Evolutionary conservation across 2,797 vertebrate species (phyloP), one percentile per base, ranked within the genome.

Genomic region (Anguilla obscura): DNA sequence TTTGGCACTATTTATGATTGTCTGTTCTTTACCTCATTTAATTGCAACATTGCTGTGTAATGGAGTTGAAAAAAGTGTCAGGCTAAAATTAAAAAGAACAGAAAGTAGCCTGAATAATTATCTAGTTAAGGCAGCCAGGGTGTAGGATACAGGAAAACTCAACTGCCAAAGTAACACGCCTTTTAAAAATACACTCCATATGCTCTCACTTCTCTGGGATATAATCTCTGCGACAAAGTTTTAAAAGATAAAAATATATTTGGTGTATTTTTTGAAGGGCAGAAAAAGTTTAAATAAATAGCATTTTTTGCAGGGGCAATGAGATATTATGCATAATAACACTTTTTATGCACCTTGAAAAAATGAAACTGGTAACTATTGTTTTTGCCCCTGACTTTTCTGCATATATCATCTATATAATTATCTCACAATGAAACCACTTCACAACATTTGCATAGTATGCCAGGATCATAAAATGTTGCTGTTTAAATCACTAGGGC

Each of bases 21-120:
- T 90, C 91, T 91, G 63, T 90, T 90, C 92, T 92, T 94, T 92
- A 92, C 93, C 82, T 93, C 85, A 93, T 95, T 95, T 97, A 96
- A 97, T 96, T 97, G 95, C 93, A 95, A 94, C 93, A 94, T 90
- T 90, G 93, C 93, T 94, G 93, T 93, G 88, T 90, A 92, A 94
- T 93, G 90, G 92, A 92, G 92, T 87, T 90, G 94, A 93, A 95
- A 92, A 93, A 93, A 91, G 93, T 92, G 96, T 91, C 94, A 93
- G 93, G 91, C 94, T 95, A 96, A 94, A 96, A 96, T 95, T 92
- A 92, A 94, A 92, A 21, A 58, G 56, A 21, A 45, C 80, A 84
- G 58, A 69, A 54, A 50, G 80, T 66, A 84, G 58, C 16, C 24
- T 63, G 40, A 40, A 79, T 79, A 45, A 45, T 8, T 16, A 33